Percentiles rank a stretch among this genome's conserved stretches.
These are phyloP conservation scores for Poeciliopsis turneri DNA, from an alignment of 2,797 vertebrate genomes.

Conservation along the genomic window DNA sequence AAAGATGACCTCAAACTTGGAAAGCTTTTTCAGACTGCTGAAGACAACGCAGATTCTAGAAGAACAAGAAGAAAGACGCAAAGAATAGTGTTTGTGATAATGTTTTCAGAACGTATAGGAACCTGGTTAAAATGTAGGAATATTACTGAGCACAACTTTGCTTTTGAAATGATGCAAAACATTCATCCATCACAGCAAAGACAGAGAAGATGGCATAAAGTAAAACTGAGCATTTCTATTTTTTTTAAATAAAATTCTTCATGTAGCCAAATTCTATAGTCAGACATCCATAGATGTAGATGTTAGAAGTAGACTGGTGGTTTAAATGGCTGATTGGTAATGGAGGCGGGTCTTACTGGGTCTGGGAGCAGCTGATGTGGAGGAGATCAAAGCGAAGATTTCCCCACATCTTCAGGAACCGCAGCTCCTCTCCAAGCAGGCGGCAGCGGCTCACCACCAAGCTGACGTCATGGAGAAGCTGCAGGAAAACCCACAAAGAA, in stretches of 20 bases:
- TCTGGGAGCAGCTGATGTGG: conserved; percentile 70
- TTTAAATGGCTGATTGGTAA: not conserved
- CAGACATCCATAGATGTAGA: not conserved
- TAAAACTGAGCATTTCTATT: not conserved
- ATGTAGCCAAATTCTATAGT: no score
- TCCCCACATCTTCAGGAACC: conserved; percentile 76
- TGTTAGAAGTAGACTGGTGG: not conserved
- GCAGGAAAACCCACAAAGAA: not conserved
- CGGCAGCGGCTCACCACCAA: conserved; percentile 78
- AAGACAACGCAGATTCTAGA: conserved; percentile 77
- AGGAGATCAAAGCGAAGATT: conserved; percentile 71
- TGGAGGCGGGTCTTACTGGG: conserved; percentile 59
- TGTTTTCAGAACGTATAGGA: not conserved
- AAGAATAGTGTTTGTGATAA: not conserved
- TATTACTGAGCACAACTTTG: not conserved
- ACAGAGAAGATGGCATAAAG: not conserved
- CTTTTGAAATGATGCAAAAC: not conserved
- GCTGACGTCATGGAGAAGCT: conserved; percentile 80
- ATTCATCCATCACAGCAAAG: not conserved
- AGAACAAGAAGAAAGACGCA: not conserved
- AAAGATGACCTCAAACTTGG: conserved; percentile 80
- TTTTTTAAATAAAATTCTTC: not conserved
- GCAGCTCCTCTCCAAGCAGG: conserved; percentile 82
- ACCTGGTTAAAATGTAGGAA: not conserved
- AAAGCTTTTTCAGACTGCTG: conserved; percentile 71